Evolutionary conservation across 2,888 invertebrate species (phyloP).

Genomic region (Machimus rusticus): DNA sequence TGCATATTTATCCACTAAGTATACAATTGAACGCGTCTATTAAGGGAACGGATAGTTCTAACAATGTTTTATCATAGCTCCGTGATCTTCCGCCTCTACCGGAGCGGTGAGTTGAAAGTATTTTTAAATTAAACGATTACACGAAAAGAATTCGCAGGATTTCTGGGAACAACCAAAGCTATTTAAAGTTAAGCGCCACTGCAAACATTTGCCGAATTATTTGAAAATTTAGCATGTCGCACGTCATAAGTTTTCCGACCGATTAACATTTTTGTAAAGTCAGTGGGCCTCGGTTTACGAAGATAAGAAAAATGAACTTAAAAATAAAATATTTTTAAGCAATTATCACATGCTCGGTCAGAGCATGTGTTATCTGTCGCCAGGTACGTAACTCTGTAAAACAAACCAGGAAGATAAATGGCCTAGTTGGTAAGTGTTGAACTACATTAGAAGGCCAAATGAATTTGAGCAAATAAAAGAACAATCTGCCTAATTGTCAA

Average conservation of each 20-base stretch:
- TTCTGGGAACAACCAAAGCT: not conserved
- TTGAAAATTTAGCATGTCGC: not conserved
- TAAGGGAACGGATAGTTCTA: not conserved
- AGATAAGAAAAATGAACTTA: not conserved
- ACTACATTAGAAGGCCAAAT: not conserved
- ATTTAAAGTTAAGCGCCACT: not conserved
- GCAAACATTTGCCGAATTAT: not conserved
- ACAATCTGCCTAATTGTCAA: not conserved
- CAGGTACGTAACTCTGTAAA: not conserved
- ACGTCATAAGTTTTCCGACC: not conserved
- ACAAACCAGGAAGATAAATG: not conserved
- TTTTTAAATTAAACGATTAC: not conserved
- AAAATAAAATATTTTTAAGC: not conserved
- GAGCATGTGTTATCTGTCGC: not conserved
- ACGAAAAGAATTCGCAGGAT: not conserved
- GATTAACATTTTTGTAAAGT: not conserved
- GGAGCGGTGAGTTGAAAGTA: not conserved
- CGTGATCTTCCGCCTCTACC: not conserved
- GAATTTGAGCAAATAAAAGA: not conserved
- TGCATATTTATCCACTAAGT: slow-evolving; percentile 3
- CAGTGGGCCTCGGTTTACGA: not conserved
- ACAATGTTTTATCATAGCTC: not conserved
- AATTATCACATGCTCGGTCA: not conserved
- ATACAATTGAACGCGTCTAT: not conserved
- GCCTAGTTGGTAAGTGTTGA: not conserved